These are phyloP conservation scores for Hyla sarda DNA, from an alignment of 2,113 vertebrate species.

Conservation along the genomic window DNA sequence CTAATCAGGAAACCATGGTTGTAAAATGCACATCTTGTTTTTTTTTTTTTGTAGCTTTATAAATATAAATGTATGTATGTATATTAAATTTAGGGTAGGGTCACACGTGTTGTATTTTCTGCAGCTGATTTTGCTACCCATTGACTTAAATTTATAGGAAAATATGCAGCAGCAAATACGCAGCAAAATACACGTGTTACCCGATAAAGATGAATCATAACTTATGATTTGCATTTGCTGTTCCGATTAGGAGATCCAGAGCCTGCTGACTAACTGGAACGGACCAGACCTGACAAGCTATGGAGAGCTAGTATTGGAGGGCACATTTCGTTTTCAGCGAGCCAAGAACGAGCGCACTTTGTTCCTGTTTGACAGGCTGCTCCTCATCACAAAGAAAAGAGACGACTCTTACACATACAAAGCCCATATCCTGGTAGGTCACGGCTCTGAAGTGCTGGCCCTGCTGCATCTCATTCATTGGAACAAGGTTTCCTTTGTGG, in stretches of 20 bases:
- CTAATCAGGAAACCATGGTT: no score
- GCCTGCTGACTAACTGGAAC: slow-evolving; percentile 96
- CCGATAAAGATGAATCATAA: no score
- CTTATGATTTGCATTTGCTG: not conserved
- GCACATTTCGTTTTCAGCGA: slow-evolving; percentile 93
- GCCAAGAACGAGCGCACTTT: slow-evolving; percentile 96
- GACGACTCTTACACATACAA: slow-evolving; percentile 94
- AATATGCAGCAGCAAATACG: no score
- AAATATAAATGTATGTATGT: no score
- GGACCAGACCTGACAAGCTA: slow-evolving; percentile 96
- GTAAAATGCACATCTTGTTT: no score
- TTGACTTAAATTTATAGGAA: no score
- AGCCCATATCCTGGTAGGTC: slow-evolving; percentile 92
- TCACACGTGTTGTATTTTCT: no score
- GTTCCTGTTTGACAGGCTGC: slow-evolving; percentile 94
- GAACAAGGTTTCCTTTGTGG: not conserved
- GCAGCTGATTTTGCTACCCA: no score
- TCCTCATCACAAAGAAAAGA: slow-evolving; percentile 95
- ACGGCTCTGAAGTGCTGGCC: not conserved
- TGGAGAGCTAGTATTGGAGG: slow-evolving; percentile 93
- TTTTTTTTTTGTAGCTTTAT: no score
- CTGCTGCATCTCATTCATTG: not conserved
- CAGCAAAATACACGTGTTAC: no score
- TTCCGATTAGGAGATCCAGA: slow-evolving; percentile 92
- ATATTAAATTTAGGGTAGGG: no score